Evolutionary conservation across 2,797 vertebrate genomes (phyloP), one percentile per base, ranked within the genome.

Genomic region (Spinus olivaceus): DNA sequence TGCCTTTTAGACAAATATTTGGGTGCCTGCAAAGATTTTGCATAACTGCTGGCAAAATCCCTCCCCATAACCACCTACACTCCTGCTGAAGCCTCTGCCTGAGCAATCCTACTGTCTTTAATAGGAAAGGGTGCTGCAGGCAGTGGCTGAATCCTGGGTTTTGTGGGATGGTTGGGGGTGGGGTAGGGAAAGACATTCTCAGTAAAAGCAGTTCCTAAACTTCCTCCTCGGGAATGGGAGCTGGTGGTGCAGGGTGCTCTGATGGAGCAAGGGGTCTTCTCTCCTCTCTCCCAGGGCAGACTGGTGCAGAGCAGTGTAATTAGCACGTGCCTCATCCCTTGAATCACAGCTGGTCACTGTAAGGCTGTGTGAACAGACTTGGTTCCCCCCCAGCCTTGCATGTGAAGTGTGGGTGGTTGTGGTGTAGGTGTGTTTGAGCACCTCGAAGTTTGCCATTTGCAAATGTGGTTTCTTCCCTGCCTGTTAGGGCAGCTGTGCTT

Each of bases 1-100:
- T 86, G 25, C 51, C 49, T 87, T 90, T 84, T 67, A 67, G 60
- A 50, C 27, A 85, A 49, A 49, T 60, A 46, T 54, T 94, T 81
- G 35, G 28, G 28, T 57, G 33, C 30, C 25, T 85, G 53, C 2
- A 51, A 44, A 69, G 54, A n/a, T 56, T 80, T 80, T 81, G 27
- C 13, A 3, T 39, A 72, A 51, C 21, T 37, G 56, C 67, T 92
- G 66, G 24, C 50, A 86, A 91, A 94, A 86, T 78, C 54, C 50
- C 25, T 88, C 8, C 35, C 56, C 2, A 0, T 17, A 50, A 65
- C 69, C 73, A 84, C 76, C 89, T 67, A 66, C 24, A 1, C 39
- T 69, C n/a, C 63, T 66, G 59, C 46, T 61, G 63, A 67, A 77
- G 78, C 44, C 70, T 60, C 73, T 86, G 88, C 35, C 70, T 89